Evolutionary conservation across 2,888 invertebrate genomes (phyloP).

Genomic region (Carterocephalus palaemon): DNA sequence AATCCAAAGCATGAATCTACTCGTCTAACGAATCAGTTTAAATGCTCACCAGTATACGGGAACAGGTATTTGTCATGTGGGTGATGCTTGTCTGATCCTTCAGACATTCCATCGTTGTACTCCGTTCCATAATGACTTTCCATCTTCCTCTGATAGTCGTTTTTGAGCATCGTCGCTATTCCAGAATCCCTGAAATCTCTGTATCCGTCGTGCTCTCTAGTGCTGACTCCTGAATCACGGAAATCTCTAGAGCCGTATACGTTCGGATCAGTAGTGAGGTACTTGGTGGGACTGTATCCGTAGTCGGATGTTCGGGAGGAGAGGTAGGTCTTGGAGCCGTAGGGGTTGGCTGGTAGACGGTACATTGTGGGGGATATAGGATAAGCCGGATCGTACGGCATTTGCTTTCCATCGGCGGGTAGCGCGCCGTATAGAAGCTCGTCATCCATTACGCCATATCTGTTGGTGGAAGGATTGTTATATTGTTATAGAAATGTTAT

Average conservation of each 20-base stretch:
- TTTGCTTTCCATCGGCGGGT: constrained; percentile 67
- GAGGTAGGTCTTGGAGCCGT: constrained; percentile 71
- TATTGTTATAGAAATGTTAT: constrained; percentile 16
- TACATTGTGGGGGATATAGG: constrained; percentile 74
- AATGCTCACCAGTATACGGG: constrained; percentile 86
- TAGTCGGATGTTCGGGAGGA: constrained; percentile 69
- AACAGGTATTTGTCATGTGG: constrained; percentile 89
- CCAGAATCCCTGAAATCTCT: constrained; percentile 71
- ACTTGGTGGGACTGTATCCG: constrained; percentile 72
- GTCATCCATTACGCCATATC: constrained; percentile 72
- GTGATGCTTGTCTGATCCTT: constrained; percentile 85
- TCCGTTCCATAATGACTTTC: constrained; percentile 69
- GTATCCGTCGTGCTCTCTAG: constrained; percentile 66
- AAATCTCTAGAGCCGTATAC: constrained; percentile 67
- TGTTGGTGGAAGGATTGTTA: constrained; percentile 31
- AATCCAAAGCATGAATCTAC: no score
- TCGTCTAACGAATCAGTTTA: background rate
- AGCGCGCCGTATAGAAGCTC: constrained; percentile 69
- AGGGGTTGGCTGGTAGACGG: constrained; percentile 67
- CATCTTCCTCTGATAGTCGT: constrained; percentile 73
- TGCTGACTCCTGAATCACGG: constrained; percentile 56
- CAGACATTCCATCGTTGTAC: constrained; percentile 83
- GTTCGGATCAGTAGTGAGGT: constrained; percentile 57
- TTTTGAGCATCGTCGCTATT: constrained; percentile 74
- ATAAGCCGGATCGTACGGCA: constrained; percentile 71